Base-by-base conservation (phyloP, 2,888 invertebrate species). In the Temnothorax ravouxi region DNA sequence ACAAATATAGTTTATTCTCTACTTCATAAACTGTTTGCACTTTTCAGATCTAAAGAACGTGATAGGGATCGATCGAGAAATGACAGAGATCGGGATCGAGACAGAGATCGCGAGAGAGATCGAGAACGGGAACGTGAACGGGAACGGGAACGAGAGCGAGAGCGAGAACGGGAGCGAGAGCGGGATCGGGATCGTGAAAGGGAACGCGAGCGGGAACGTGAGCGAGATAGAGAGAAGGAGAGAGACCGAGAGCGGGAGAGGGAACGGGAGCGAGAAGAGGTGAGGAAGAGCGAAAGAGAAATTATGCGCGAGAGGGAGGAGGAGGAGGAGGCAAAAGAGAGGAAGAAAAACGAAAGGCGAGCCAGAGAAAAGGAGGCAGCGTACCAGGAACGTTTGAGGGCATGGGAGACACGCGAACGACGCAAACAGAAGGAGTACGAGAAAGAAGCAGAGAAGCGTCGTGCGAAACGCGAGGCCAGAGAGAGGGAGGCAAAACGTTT, bases 321-420 rank as follows among this genome's bases (percentile, higher is more conserved):
- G 89, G 99, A 99, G 94, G 99, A 99, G 93, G 99, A 99, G 95
- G 96, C 97, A 29, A 97, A 98, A 83, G 99, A 99, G 93, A 97
- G 98, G 92, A 98, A 99, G 94, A 97, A 98, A 90, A 95, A 97
- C 8, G 99, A 99, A 94, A 97, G 99, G 95, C 97, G 98, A 95
- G 98, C 99, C 0, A 95, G 99, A 15, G 99, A 99, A 94, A 99
- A 99, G 95, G 99, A 99, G 95, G 97, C 98, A 50, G 98, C 98
- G n/a, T 99, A 99, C 95, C 99, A 99, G 95, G 98, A 98, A 96
- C 96, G 98, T 95, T 95, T 96, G 86, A 95, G 96, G 84, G 96
- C 96, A 50, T 99, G 99, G 99, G 99, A 99, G 95, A 96, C 96
- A 0, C 96, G 99, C 87, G 99, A 99, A 95, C 96, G 98, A 21